Base-by-base conservation (phyloP, 2,113 vertebrate genomes). In the Myodes glareolus region DNA sequence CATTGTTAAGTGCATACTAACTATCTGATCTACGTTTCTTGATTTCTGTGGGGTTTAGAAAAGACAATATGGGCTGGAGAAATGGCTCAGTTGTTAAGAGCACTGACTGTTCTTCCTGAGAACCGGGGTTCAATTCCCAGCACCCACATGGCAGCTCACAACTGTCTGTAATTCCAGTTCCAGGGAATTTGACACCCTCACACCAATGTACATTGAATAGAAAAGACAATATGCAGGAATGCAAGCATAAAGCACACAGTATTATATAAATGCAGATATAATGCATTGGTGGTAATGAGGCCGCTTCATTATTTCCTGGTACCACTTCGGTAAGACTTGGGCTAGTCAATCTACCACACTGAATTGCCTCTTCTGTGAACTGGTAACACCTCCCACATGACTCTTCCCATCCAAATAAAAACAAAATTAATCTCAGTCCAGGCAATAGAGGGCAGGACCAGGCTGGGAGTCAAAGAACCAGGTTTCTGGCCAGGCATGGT, bases 371-470 rank as follows among this genome's bases (percentile, higher is more conserved):
- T 50, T 92, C 70, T 65, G 36, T 84, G 80, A 80, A 55, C 84
- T 12, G 19, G 36, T 58, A 39, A 80, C 33, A 11, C 23, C 52
- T 96, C 36, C 45, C 75, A 88, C 76, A 77, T 67, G 42, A 85
- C 17, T 86, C 55, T 65, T 96, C 72, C 73, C 55, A 90, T 52
- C 39, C 80, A 45, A 65, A 94, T 70, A 52, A 97, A 96, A 93
- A 68, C 10, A 39, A 11, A 70, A 45, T 76, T 73, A 72, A 81
- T 68, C 68, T 61, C 52, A 86, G 21, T 50, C 29, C 36, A 55
- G 70, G 17, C 76, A n/a, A 42, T 13, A 68, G 45, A 25, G 36
- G 14, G 19, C 33, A 91, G 31, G 25, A 42, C 17, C 42, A 68
- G 36, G 78, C 1, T 67, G 8, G 70, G 25, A 68, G 65, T 52